Evolutionary conservation across 2,113 vertebrate genomes (phyloP).

Genomic region (Hippocampus mohnikei): DNA sequence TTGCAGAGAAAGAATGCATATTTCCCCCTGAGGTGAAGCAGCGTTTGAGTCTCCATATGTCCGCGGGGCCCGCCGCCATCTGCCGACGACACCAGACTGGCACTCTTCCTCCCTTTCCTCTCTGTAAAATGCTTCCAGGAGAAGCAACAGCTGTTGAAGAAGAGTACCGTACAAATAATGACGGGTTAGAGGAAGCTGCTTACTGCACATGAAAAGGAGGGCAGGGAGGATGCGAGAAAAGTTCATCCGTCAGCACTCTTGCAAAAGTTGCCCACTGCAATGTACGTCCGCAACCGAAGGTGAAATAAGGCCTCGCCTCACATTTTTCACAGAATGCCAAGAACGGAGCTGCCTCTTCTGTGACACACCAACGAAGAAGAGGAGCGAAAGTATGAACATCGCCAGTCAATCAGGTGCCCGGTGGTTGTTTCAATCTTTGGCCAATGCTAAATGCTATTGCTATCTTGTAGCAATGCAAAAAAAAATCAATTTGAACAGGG

Average conservation of each 20-base stretch:
- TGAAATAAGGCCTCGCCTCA: too few species aligned
- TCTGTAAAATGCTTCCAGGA: slow-evolving; percentile 57
- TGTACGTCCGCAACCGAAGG: too few species aligned
- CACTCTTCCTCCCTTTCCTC: slow-evolving; percentile 32
- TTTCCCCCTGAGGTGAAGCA: slow-evolving; percentile 29
- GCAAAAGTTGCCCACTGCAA: slow-evolving; percentile 30
- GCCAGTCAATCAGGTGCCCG: too few species aligned
- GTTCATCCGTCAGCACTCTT: slow-evolving; percentile 57
- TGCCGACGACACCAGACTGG: slow-evolving; percentile 60
- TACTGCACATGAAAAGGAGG: slow-evolving; percentile 31
- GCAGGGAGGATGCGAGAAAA: slow-evolving; percentile 36
- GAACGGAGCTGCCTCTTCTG: too few species aligned
- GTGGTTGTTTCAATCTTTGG: too few species aligned
- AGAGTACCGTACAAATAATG: slow-evolving; percentile 46
- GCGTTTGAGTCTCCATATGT: slow-evolving; percentile 59
- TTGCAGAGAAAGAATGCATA: slow-evolving; percentile 15
- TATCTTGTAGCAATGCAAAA: too few species aligned
- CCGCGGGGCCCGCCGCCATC: slow-evolving; percentile 55
- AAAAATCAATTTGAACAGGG: too few species aligned
- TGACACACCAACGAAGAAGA: too few species aligned
- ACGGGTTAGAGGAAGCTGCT: slow-evolving; percentile 10
- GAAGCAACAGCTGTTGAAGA: slow-evolving; percentile 62
- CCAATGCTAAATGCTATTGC: too few species aligned
- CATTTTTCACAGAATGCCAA: too few species aligned
- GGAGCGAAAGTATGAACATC: too few species aligned